Evolutionary conservation across 1,140 invertebrate genomes (phyloP).

Genomic region (Neodiprion virginianus): DNA sequence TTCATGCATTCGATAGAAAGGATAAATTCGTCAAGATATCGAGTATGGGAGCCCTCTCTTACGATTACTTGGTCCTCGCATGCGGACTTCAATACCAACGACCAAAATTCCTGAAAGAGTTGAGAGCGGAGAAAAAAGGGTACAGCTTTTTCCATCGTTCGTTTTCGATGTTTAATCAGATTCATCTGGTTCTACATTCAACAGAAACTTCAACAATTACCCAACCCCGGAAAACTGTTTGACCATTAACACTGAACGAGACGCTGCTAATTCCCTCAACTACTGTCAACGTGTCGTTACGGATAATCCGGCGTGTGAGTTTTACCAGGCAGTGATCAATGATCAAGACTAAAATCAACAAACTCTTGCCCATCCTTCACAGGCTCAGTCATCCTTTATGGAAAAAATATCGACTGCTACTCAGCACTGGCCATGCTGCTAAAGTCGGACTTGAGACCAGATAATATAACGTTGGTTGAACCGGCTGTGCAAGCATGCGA

Average conservation of each 20-base stretch:
- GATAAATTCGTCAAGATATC: slow-evolving; percentile 66
- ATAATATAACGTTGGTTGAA: slow-evolving; percentile 64
- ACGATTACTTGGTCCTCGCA: slow-evolving; percentile 69
- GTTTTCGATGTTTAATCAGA: no score
- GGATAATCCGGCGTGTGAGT: slow-evolving; percentile 12
- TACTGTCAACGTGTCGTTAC: slow-evolving; percentile 40
- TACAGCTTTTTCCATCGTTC: slow-evolving; percentile 30
- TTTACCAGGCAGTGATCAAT: neutral
- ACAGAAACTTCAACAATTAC: slow-evolving; percentile 39
- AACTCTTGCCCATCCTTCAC: slow-evolving; percentile 10
- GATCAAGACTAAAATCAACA: neutral
- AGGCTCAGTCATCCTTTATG: slow-evolving; percentile 67
- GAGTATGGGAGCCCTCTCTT: slow-evolving; percentile 61
- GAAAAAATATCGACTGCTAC: slow-evolving; percentile 67
- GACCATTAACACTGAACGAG: slow-evolving; percentile 64
- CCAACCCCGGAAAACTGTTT: slow-evolving; percentile 64
- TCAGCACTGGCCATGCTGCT: slow-evolving; percentile 66
- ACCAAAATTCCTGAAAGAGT: slow-evolving; percentile 56
- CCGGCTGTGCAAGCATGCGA: slow-evolving; percentile 56
- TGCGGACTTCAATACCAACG: slow-evolving; percentile 68
- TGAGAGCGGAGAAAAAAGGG: slow-evolving; percentile 38
- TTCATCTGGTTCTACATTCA: slow-evolving; percentile 9
- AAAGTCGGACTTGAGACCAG: slow-evolving; percentile 57
- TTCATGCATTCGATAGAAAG: slow-evolving; percentile 50
- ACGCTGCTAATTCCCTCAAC: slow-evolving; percentile 59